These are phyloP conservation scores for Muscicapa striata DNA, from an alignment of 2,797 vertebrate genomes.

Conservation along the genomic window DNA sequence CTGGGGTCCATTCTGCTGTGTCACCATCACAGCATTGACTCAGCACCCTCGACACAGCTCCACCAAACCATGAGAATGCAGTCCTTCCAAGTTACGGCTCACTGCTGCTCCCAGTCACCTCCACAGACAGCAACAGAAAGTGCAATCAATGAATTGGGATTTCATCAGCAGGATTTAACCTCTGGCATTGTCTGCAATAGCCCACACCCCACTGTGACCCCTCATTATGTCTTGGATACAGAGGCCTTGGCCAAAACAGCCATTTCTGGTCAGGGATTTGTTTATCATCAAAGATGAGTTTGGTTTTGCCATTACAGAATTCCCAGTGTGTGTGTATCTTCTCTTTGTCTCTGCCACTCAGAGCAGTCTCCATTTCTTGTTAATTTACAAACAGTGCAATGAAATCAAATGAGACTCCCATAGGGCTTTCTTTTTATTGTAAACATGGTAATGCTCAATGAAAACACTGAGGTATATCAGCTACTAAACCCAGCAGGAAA, in stretches of 20 bases:
- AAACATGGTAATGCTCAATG: constrained; percentile 8
- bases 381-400: constrained; percentile 17
- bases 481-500: constrained; percentile 16
- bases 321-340: neutral
- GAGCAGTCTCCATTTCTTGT: constrained; percentile 26
- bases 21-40: neutral
- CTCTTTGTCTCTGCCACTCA: constrained; percentile 10
- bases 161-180: constrained; percentile 37
- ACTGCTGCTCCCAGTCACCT: neutral
- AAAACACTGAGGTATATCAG: constrained; percentile 18
- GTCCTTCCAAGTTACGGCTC: neutral
- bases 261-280: neutral
- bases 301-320: neutral
- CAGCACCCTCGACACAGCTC: neutral
- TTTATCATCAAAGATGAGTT: neutral
- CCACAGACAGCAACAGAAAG: neutral
- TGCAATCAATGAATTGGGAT: constrained; percentile 24
- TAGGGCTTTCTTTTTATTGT: constrained; percentile 26
- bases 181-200: neutral
- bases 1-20: neutral
- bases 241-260: neutral
- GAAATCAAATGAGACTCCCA: constrained; percentile 7
- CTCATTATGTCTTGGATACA: neutral
- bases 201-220: rapidly evolving
- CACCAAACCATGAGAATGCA: neutral